These are phyloP conservation scores for Euclidia mi DNA, from an alignment of 2,888 invertebrate genomes.

Conservation along the genomic window DNA sequence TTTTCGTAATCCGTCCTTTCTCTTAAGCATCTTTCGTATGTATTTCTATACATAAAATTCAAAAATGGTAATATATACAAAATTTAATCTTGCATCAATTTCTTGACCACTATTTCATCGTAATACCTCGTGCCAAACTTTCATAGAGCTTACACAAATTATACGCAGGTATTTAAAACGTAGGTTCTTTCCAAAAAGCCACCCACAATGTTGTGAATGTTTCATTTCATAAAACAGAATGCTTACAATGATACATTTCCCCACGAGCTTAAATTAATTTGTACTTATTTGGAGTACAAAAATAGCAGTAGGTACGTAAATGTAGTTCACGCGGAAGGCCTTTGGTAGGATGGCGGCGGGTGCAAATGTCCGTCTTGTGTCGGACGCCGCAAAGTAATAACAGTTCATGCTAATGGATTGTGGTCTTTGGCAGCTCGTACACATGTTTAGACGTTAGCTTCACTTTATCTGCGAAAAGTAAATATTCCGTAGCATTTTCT, in stretches of 20 bases:
- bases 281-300: constrained; percentile 32
- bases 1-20: too few relatives aligned
- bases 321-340: constrained; percentile 50
- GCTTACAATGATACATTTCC: neutral
- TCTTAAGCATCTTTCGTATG: too few relatives aligned
- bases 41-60: too few relatives aligned
- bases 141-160: too few relatives aligned
- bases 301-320: constrained; percentile 40
- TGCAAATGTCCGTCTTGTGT: constrained; percentile 71
- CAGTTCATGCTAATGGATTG: constrained; percentile 76
- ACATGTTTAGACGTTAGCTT: constrained; percentile 45
- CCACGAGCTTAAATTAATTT: neutral
- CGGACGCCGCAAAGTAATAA: constrained; percentile 70
- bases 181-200: too few relatives aligned
- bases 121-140: too few relatives aligned
- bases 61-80: too few relatives aligned
- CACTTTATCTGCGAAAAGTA: constrained; percentile 40
- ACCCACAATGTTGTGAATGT: too few relatives aligned
- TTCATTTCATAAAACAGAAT: too few relatives aligned
- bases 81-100: too few relatives aligned
- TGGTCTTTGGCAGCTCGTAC: constrained; percentile 57
- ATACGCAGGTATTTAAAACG: too few relatives aligned
- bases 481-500: constrained; percentile 11
- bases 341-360: constrained; percentile 62
- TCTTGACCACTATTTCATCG: too few relatives aligned